Conservation (phyloP, 2,113 vertebrate species). For the Poeciliopsis retropinna region DNA sequence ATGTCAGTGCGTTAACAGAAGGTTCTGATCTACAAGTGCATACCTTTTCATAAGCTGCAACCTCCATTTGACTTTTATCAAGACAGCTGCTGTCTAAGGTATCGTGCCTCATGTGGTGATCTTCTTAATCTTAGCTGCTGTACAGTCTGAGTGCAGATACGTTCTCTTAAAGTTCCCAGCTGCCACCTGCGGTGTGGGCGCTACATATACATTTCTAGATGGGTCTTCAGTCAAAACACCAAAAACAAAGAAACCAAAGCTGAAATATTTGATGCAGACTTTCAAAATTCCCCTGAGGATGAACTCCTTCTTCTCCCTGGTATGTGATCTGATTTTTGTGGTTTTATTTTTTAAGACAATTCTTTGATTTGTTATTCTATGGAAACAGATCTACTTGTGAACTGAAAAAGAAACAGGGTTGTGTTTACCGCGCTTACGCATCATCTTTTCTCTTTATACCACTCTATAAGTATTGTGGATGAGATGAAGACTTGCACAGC, state of each 20-base stretch:
- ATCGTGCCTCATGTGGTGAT: slow-evolving; percentile 24
- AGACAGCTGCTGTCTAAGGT: slow-evolving; percentile 27
- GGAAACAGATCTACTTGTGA: neutral
- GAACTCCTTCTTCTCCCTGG: neutral
- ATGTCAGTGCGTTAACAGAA: slow-evolving; percentile 15
- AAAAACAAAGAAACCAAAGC: neutral
- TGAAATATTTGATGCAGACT: neutral
- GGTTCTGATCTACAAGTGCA: neutral
- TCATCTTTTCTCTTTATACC: neutral
- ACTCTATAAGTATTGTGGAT: neutral
- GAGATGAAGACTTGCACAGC: neutral
- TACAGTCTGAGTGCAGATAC: slow-evolving; percentile 31
- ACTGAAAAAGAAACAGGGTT: neutral
- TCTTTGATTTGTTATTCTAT: neutral
- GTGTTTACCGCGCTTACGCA: neutral
- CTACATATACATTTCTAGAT: neutral
- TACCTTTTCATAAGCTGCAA: neutral
- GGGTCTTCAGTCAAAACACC: neutral
- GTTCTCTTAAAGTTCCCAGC: slow-evolving; percentile 15
- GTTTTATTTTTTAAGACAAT: neutral
- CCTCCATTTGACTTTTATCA: slow-evolving; percentile 20
- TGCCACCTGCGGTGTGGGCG: neutral
- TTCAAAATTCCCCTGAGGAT: neutral
- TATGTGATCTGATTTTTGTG: neutral
- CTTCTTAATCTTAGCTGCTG: slow-evolving; percentile 32